Evolutionary conservation across 1,140 invertebrate genomes (phyloP).

Genomic region (Parasteatoda tepidariorum): DNA sequence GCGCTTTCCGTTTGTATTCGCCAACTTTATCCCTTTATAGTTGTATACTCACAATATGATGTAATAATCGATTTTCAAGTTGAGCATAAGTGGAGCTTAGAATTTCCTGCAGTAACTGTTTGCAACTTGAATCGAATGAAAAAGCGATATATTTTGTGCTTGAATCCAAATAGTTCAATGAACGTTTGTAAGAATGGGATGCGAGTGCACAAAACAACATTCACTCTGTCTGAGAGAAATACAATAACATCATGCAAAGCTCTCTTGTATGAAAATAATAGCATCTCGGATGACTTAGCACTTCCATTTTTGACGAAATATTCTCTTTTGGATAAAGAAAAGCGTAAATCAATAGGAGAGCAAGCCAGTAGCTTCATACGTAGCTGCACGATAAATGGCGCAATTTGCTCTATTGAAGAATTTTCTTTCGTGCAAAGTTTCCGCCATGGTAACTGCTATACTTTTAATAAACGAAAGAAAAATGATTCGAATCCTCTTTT

Average conservation of each 20-base stretch:
- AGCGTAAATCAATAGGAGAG: not conserved
- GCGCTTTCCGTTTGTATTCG: not conserved
- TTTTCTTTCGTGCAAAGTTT: not conserved
- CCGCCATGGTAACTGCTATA: conserved; percentile 12
- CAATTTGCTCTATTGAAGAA: not conserved
- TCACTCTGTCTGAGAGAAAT: not conserved
- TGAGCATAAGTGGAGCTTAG: not conserved
- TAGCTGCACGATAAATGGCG: not conserved
- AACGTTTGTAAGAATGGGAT: not conserved
- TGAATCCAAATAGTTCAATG: not conserved
- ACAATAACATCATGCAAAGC: not conserved
- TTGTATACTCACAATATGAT: conserved; percentile 10
- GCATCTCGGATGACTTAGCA: too few relatives aligned
- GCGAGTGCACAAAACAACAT: too few relatives aligned
- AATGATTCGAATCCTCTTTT: too few relatives aligned
- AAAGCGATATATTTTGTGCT: not conserved
- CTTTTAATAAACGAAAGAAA: conserved; percentile 10
- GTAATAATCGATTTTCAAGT: conserved; percentile 12
- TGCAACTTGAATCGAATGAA: conserved; percentile 17
- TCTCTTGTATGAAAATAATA: not conserved
- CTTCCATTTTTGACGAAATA: not conserved
- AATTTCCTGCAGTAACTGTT: conserved; percentile 35
- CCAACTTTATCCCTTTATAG: conserved; percentile 3
- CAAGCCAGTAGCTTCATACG: not conserved
- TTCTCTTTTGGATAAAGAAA: not conserved